Conservation (phyloP, 2,797 vertebrate genomes). For the Anableps anableps region DNA sequence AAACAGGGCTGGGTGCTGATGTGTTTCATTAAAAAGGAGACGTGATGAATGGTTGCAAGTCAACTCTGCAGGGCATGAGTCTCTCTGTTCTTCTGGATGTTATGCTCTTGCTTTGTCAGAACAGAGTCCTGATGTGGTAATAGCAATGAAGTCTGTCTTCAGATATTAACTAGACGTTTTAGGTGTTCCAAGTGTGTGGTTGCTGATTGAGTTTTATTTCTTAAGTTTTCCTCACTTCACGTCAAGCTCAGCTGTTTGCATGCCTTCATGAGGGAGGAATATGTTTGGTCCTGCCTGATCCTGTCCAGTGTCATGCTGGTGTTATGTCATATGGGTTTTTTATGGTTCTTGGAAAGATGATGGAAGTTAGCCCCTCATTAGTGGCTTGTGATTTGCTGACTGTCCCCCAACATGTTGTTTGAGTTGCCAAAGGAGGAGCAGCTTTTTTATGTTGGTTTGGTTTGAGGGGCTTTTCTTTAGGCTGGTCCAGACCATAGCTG, state of each 20-base stretch:
- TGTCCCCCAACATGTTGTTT: conserved; percentile 33
- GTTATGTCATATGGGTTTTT: conserved; percentile 24
- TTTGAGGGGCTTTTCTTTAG: conserved; percentile 48
- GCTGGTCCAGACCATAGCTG: conserved; percentile 40
- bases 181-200: conserved; percentile 14
- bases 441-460: conserved; percentile 53
- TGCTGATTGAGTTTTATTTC: conserved; percentile 9
- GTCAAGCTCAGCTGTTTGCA: conserved; percentile 35
- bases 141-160: not conserved
- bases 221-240: conserved; percentile 35
- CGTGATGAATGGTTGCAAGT: conserved; percentile 33
- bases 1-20: conserved; percentile 11
- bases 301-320: conserved; percentile 34
- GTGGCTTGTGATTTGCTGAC: conserved; percentile 28
- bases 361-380: conserved; percentile 28
- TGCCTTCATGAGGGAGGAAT: conserved; percentile 64
- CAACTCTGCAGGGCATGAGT: conserved; percentile 23
- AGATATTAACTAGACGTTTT: conserved; percentile 1
- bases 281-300: conserved; percentile 64
- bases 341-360: conserved; percentile 24
- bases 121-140: conserved; percentile 11
- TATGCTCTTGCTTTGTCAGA: conserved; percentile 14
- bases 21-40: conserved; percentile 25
- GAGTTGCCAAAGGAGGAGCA: conserved; percentile 31
- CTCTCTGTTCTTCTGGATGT: conserved; percentile 27